A percentile compares a stretch with the other conserved stretches of the same genome.
Conservation (phyloP, 1,140 invertebrate species). For the Trichomalopsis sarcophagae region DNA sequence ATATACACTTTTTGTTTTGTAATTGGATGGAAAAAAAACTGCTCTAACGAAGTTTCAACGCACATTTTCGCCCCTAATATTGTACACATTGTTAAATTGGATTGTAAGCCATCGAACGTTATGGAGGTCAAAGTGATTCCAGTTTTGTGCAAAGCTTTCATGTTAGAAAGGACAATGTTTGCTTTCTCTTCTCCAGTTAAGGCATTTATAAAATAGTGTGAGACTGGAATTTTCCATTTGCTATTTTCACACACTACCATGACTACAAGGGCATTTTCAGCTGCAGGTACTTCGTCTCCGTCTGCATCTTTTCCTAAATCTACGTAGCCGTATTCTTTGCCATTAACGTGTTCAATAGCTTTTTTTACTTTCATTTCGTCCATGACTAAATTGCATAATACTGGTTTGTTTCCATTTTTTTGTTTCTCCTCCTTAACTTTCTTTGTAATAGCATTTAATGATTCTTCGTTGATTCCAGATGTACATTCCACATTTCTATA, state of each 20-base stretch:
- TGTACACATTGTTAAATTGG: slow-evolving; percentile 49
- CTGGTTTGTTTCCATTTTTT: neutral
- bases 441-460: slow-evolving; percentile 17
- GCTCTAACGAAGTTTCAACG: slow-evolving; percentile 30
- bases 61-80: slow-evolving; percentile 52
- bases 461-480: neutral
- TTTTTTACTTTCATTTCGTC: slow-evolving; percentile 31
- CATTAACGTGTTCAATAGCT: neutral
- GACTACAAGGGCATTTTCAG: slow-evolving; percentile 49
- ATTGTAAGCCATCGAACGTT: slow-evolving; percentile 54
- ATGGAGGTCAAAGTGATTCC: slow-evolving; percentile 44
- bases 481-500: slow-evolving; percentile 3
- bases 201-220: slow-evolving; percentile 51
- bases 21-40: slow-evolving; percentile 54
- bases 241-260: slow-evolving; percentile 52
- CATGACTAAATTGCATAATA: slow-evolving; percentile 20
- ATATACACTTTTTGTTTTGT: slow-evolving; percentile 52
- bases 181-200: slow-evolving; percentile 44
- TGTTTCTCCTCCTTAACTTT: neutral
- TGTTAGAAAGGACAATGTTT: slow-evolving; percentile 38
- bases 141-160: slow-evolving; percentile 33
- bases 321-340: slow-evolving; percentile 20
- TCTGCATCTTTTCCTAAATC: neutral
- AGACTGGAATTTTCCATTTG: slow-evolving; percentile 50
- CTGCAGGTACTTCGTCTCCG: neutral